These are phyloP conservation scores for Eilema griseolum DNA, from an alignment of 2,888 invertebrate genomes.

Conservation along the genomic window DNA sequence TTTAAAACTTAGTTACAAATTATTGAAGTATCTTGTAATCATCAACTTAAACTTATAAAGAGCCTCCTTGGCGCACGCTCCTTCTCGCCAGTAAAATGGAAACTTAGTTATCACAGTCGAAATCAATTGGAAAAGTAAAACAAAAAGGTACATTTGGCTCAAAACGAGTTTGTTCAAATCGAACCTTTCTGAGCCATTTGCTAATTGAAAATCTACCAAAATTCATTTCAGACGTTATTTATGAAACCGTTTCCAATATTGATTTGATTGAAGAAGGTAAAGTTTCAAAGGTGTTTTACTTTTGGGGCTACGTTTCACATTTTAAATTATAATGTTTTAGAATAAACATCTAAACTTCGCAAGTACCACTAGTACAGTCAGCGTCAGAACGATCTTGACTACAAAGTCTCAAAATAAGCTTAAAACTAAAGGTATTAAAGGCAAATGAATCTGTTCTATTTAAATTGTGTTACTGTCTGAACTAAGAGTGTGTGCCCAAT, in stretches of 20 bases:
- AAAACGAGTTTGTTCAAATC: slow-evolving; percentile 56
- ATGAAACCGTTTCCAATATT: slow-evolving; percentile 27
- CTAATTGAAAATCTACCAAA: slow-evolving; percentile 59
- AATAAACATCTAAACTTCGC: not conserved
- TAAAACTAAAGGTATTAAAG: no score
- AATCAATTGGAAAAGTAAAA: slow-evolving; percentile 52
- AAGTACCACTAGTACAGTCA: not conserved
- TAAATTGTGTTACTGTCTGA: no score
- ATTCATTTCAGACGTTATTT: slow-evolving; percentile 28
- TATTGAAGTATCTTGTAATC: not conserved
- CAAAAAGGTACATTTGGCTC: slow-evolving; percentile 43
- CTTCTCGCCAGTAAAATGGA: slow-evolving; percentile 24
- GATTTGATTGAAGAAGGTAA: slow-evolving; percentile 22
- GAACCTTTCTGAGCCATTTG: slow-evolving; percentile 57
- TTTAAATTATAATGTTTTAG: not conserved
- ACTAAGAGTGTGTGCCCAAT: no score
- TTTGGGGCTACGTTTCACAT: not conserved
- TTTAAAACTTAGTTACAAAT: not conserved
- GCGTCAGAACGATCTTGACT: no score
- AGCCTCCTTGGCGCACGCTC: not conserved
- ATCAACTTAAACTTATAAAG: not conserved
- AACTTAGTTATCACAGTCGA: slow-evolving; percentile 25
- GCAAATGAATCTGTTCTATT: no score
- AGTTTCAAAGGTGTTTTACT: not conserved
- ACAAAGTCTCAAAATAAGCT: no score